Evolutionary conservation across 2,888 invertebrate genomes (phyloP).

Genomic region (Apodemia mormo): DNA sequence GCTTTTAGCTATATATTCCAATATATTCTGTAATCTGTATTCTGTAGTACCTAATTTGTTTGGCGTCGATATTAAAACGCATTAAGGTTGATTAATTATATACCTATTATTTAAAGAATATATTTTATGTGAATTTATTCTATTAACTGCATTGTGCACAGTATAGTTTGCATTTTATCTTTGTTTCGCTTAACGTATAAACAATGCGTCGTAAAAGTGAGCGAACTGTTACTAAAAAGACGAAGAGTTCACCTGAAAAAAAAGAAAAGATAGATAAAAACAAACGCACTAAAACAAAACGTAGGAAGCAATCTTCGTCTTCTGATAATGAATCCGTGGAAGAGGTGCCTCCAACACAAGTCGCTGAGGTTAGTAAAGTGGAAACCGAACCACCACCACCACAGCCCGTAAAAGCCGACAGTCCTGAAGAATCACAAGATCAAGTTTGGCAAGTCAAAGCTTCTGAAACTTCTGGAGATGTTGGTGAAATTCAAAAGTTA

Average conservation of each 20-base stretch:
- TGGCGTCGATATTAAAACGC: background rate
- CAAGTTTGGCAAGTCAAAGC: constrained; percentile 81
- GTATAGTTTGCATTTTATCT: background rate
- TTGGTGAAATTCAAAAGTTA: constrained; percentile 84
- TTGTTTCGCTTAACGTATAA: constrained; percentile 10
- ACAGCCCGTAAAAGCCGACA: constrained; percentile 55
- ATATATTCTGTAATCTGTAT: background rate
- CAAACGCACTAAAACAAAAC: constrained; percentile 78
- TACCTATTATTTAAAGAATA: background rate
- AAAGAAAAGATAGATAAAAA: constrained; percentile 79
- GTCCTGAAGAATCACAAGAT: constrained; percentile 64
- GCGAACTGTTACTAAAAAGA: constrained; percentile 83
- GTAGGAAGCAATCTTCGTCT: constrained; percentile 80
- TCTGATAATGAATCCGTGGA: constrained; percentile 76
- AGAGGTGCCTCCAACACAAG: constrained; percentile 55
- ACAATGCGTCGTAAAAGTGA: constrained; percentile 90
- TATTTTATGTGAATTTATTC: background rate
- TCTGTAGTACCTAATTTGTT: background rate
- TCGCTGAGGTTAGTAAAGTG: constrained; percentile 48
- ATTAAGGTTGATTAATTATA: background rate
- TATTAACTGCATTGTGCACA: background rate
- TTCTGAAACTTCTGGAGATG: constrained; percentile 66
- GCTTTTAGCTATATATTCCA: background rate
- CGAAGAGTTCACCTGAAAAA: constrained; percentile 85
- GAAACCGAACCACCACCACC: constrained; percentile 55